Evolutionary conservation across 2,797 vertebrate genomes (phyloP).

Genomic region (Coregonus suidteri): DNA sequence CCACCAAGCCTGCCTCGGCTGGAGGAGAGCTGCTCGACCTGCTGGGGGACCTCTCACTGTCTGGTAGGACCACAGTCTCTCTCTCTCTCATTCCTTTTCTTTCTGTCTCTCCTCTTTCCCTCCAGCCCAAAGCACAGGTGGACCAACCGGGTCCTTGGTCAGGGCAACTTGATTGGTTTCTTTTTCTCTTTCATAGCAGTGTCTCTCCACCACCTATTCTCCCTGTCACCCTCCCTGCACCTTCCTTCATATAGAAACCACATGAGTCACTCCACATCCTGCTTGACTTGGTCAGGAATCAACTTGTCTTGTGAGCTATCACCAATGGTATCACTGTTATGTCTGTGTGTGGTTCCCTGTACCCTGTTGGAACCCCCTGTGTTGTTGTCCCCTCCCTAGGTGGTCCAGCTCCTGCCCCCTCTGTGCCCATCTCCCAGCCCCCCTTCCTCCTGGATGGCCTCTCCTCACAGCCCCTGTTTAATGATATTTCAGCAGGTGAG

Average conservation of each 20-base stretch:
- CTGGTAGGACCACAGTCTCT: constrained; percentile 73
- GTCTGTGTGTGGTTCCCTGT: constrained; percentile 4
- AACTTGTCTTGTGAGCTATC: background rate
- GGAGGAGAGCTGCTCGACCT: constrained; percentile 97
- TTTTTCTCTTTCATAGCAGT: background rate
- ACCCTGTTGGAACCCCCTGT: constrained; percentile 31
- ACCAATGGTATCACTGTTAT: background rate
- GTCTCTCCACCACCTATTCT: constrained; percentile 12
- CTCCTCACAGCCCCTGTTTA: constrained; percentile 90
- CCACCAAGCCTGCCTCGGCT: constrained; percentile 87
- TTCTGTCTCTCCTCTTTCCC: background rate
- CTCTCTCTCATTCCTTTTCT: no score
- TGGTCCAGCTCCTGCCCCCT: constrained; percentile 78
- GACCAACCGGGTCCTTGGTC: background rate
- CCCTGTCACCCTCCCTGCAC: background rate
- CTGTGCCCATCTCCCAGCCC: constrained; percentile 85
- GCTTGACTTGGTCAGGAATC: background rate
- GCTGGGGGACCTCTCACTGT: constrained; percentile 90
- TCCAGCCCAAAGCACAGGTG: background rate
- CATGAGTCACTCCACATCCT: background rate
- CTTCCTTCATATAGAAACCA: background rate
- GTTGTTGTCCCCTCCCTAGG: constrained; percentile 68
- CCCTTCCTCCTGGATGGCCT: constrained; percentile 93
- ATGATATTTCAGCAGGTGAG: constrained; percentile 90
- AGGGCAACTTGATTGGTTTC: background rate